Evolutionary conservation across 1,140 invertebrate species (phyloP).

Genomic region (Paracyclopina nana): DNA sequence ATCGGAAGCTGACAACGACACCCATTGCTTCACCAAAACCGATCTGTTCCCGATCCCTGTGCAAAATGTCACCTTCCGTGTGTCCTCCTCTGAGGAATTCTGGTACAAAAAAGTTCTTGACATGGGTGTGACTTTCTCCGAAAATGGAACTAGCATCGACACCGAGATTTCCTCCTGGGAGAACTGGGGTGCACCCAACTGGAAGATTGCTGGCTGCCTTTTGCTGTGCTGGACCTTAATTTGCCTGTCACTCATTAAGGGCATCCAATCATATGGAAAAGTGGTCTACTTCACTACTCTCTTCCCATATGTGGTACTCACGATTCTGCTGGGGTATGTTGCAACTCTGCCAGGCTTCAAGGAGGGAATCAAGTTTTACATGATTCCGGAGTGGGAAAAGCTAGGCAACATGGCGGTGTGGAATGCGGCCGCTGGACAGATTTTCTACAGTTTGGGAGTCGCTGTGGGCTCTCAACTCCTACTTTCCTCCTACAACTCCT

Average conservation of each 20-base stretch:
- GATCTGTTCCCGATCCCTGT: not conserved
- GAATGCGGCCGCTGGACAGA: slow-evolving; percentile 1
- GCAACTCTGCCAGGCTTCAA: not conserved
- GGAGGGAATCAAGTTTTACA: not conserved
- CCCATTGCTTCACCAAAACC: not conserved
- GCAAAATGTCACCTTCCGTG: not conserved
- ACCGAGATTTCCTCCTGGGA: not conserved
- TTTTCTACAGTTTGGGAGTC: slow-evolving; percentile 5
- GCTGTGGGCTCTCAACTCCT: not conserved
- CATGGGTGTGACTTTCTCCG: not conserved
- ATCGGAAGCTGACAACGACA: not conserved
- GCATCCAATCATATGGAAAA: slow-evolving; percentile 12
- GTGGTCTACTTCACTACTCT: slow-evolving; percentile 36
- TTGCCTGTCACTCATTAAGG: slow-evolving; percentile 1
- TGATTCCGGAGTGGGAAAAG: slow-evolving; percentile 30
- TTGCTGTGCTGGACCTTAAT: slow-evolving; percentile 4
- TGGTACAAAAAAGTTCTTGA: not conserved
- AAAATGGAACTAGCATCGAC: not conserved
- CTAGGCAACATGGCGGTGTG: not conserved
- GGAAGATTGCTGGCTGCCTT: slow-evolving; percentile 29
- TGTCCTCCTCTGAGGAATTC: not conserved
- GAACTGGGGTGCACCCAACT: slow-evolving; percentile 30
- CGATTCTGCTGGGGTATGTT: slow-evolving; percentile 44
- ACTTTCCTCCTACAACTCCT: not conserved
- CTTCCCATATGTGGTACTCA: slow-evolving; percentile 42